phyloP scores from a whole-genome alignment of 2,797 vertebrate genomes.

The Momotus momota region DNA sequence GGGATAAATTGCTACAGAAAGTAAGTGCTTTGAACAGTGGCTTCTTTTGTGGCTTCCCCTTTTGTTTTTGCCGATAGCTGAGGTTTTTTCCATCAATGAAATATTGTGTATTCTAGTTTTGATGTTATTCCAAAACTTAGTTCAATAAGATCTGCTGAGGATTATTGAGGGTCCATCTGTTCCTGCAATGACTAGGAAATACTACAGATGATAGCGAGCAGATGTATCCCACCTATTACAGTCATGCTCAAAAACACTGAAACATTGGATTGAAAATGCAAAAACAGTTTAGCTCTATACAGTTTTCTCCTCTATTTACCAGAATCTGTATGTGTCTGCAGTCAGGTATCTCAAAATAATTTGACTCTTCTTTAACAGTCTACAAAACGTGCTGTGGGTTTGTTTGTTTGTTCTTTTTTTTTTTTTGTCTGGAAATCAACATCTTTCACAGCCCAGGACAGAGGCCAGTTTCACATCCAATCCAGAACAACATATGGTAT shows the following conservation, averaged over 20 bases:
- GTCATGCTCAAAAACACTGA: not conserved
- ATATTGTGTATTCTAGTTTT: conserved; percentile 13
- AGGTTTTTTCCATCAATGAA: not conserved
- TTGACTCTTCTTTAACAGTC: not conserved
- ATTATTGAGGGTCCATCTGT: conserved; percentile 66
- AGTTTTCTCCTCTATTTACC: not conserved
- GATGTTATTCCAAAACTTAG: conserved; percentile 49
- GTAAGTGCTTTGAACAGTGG: not conserved
- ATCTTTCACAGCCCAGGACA: not conserved
- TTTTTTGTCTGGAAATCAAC: not conserved
- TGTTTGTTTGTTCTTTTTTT: too few relatives aligned
- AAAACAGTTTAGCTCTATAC: not conserved
- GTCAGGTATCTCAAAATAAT: not conserved
- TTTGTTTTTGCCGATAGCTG: not conserved
- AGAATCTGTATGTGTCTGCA: not conserved
- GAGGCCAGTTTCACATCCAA: not conserved
- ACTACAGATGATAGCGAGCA: conserved; percentile 13
- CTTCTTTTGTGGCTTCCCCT: not conserved
- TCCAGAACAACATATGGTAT: not conserved
- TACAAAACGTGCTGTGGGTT: not conserved
- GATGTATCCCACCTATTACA: not conserved
- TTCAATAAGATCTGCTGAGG: conserved; percentile 47
- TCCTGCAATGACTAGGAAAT: conserved; percentile 10
- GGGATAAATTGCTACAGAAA: not conserved
- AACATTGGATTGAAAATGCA: conserved; percentile 16